These are phyloP conservation scores for Lycocorax pyrrhopterus DNA, from an alignment of 2,113 vertebrate species.

Conservation along the genomic window DNA sequence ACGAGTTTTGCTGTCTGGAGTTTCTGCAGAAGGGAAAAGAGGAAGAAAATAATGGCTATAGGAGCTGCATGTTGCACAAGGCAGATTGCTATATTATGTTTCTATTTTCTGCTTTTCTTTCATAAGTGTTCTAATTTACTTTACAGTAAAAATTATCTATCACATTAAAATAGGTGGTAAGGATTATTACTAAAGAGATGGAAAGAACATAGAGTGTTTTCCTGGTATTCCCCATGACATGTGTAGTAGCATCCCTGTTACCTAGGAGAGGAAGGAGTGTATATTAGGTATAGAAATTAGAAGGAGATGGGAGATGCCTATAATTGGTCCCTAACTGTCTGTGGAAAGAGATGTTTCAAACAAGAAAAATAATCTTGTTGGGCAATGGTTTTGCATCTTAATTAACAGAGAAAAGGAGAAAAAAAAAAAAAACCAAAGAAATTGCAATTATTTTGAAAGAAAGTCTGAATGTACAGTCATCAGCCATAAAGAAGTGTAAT, in stretches of 20 bases:
- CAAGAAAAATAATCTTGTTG: slow-evolving; percentile 44
- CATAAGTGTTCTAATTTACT: not conserved
- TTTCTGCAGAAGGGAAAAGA: slow-evolving; percentile 6
- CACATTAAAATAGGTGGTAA: not conserved
- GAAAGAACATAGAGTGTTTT: slow-evolving; percentile 26
- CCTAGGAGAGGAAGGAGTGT: slow-evolving; percentile 45
- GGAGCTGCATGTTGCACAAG: not conserved
- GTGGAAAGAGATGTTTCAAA: slow-evolving; percentile 49
- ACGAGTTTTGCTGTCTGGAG: not conserved
- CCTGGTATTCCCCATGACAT: not conserved
- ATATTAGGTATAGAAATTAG: slow-evolving; percentile 53
- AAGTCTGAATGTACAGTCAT: slow-evolving; percentile 17
- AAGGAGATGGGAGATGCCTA: slow-evolving; percentile 46
- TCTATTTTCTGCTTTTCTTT: slow-evolving; percentile 34
- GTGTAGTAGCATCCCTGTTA: slow-evolving; percentile 37
- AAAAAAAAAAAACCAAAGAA: not conserved
- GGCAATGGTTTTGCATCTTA: slow-evolving; percentile 14
- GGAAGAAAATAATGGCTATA: not conserved
- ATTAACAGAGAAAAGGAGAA: not conserved
- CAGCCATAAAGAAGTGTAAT: not conserved
- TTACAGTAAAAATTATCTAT: slow-evolving; percentile 10
- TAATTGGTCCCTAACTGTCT: slow-evolving; percentile 67
- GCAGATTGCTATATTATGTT: not conserved
- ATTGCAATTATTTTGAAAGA: not conserved
- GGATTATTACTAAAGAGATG: slow-evolving; percentile 1